phyloP scores from a whole-genome alignment of 2,888 invertebrate species.

The Melipona bicolor region DNA sequence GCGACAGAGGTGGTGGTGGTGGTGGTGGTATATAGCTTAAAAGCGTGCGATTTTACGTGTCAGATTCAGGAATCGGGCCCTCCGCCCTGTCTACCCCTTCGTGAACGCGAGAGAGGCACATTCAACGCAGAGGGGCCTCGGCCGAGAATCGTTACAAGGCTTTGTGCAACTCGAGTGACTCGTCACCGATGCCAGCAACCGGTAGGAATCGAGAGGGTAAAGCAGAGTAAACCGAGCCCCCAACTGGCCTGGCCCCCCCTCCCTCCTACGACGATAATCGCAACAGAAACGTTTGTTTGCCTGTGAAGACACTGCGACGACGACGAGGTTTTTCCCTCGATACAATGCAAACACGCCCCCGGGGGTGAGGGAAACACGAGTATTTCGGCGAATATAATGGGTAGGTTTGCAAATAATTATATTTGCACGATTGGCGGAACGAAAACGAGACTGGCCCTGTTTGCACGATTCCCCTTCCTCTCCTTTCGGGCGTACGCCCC shows the following conservation, averaged over 20 bases:
- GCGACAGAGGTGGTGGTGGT: not conserved
- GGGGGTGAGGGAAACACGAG: conserved; percentile 37
- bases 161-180: conserved; percentile 61
- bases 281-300: conserved; percentile 42
- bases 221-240: conserved; percentile 35
- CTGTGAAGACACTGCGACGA: conserved; percentile 13
- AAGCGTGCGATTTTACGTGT: conserved; percentile 67
- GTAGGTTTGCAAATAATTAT: conserved; percentile 58
- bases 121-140: not conserved
- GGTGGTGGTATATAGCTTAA: not conserved
- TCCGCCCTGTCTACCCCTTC: not conserved
- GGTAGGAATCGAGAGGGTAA: conserved; percentile 39
- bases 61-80: conserved; percentile 59
- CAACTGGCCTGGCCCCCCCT: not conserved
- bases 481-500: not conserved
- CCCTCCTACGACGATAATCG: too few species aligned
- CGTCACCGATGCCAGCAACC: conserved; percentile 53
- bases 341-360: conserved; percentile 41
- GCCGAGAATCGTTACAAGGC: conserved; percentile 57
- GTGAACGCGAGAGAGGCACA: not conserved
- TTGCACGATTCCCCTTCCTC: not conserved
- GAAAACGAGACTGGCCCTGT: conserved; percentile 1
- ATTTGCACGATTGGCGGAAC: not conserved
- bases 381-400: conserved; percentile 32
- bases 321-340: conserved; percentile 6